Conservation (phyloP, 2,113 vertebrate species). For the Camelus bactrianus region DNA sequence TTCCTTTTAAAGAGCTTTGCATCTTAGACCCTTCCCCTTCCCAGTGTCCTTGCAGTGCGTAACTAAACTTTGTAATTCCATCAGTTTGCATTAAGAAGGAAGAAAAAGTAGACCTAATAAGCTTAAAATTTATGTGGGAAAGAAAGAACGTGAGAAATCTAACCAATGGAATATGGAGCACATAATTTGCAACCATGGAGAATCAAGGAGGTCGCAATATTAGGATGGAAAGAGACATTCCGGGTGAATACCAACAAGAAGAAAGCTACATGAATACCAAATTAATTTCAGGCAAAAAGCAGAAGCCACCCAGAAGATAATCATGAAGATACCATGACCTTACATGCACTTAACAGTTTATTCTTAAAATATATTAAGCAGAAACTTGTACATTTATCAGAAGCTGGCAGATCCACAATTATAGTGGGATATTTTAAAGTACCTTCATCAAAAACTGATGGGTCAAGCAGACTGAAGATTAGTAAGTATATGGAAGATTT, state of each 20-base stretch:
- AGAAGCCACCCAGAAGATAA: not conserved
- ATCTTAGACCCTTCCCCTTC: not conserved
- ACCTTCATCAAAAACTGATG: not conserved
- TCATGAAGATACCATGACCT: not conserved
- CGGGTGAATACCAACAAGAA: not conserved
- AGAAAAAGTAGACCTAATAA: not conserved
- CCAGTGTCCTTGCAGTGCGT: not conserved
- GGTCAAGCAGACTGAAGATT: not conserved
- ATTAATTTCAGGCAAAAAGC: not conserved
- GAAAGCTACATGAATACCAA: not conserved
- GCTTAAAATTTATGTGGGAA: not conserved
- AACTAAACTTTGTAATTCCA: not conserved
- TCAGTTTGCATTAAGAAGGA: not conserved
- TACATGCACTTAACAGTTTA: not conserved
- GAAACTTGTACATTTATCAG: conserved; percentile 22
- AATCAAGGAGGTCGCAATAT: not conserved
- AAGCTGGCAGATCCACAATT: not conserved
- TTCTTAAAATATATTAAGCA: conserved; percentile 1
- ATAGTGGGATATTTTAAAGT: not conserved
- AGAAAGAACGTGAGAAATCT: not conserved
- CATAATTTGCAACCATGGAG: not conserved
- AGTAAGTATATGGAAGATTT: not conserved
- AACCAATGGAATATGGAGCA: not conserved
- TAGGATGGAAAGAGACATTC: not conserved
- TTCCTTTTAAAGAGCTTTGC: not conserved